A percentile compares a stretch with the other conserved stretches of the same genome.
Conservation (phyloP, 2,113 vertebrate genomes). For the Tricholaema leucomelas region DNA sequence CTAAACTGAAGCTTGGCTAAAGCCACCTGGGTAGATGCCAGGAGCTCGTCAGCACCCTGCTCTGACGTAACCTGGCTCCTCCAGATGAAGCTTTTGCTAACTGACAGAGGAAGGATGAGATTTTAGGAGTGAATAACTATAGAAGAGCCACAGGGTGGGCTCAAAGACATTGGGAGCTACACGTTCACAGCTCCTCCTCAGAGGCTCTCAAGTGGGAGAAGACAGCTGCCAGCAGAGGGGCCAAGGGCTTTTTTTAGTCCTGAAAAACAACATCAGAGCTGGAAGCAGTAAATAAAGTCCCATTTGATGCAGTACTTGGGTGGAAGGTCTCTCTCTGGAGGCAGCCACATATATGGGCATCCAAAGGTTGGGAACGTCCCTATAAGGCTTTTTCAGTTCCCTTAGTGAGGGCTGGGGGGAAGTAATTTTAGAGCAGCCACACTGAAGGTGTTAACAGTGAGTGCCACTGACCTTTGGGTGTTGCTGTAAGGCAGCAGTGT, state of each 20-base stretch:
- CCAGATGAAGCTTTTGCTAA: background rate
- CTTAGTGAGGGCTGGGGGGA: constrained; percentile 21
- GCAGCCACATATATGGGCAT: constrained; percentile 13
- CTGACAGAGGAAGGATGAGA: background rate
- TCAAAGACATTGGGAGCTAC: background rate
- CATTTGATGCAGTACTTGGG: constrained; percentile 5
- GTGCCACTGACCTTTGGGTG: constrained; percentile 50
- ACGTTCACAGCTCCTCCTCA: background rate
- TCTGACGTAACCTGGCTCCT: background rate
- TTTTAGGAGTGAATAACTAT: background rate
- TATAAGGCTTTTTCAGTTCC: constrained; percentile 37
- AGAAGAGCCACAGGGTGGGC: background rate
- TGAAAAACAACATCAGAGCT: background rate
- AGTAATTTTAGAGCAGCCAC: constrained; percentile 49
- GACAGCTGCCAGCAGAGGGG: background rate
- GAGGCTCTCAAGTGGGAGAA: background rate
- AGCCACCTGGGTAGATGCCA: background rate
- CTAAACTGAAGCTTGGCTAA: background rate
- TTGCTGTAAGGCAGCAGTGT: constrained; percentile 23
- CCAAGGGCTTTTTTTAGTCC: background rate
- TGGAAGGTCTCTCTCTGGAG: background rate
- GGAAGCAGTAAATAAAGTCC: constrained; percentile 6
- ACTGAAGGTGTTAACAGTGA: constrained; percentile 58
- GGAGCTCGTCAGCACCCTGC: background rate
- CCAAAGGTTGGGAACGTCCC: constrained; percentile 39